Base-by-base conservation (phyloP, 2,888 invertebrate genomes). In the Heterodera filipjevi region DNA sequence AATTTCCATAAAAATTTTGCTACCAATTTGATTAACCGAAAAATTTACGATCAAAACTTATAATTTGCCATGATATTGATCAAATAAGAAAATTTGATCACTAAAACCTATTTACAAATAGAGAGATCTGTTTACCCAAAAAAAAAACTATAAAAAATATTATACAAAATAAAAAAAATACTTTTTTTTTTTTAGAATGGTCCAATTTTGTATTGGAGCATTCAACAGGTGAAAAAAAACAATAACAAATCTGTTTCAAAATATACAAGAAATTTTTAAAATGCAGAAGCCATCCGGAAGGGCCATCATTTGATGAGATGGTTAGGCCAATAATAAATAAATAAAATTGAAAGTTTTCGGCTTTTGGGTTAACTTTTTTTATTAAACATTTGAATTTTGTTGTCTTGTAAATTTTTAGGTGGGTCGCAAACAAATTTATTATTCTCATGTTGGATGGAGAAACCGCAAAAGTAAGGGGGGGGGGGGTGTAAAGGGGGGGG, bases 231-330 rank as follows among this genome's bases (percentile, higher is more conserved):
- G 27, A 59, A 14, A 27, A 59, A 59, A 27, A 27, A 22, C n/a
- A 59, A 27, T 27, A 27, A 10, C n/a, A 59, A 27, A 1, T 22
- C 27, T 59, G n/a, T 53, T 53, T 53, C 22, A 53, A 53, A 22
- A 27, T 27, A 27, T 59, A 27, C 6, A 8, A 3, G 6, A n/a
- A 27, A 27, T 22, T 10, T 59, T 5, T 53, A 53, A 27, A 59
- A 30, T 59, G n/a, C 59, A 59, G 59, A 59, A n/a, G 59, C 59
- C n/a, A 59, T 59, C 59, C 19, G 59, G 10, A 59, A 59, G n/a
- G 59, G 59, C n/a, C 59, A 59, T 27, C 59, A 59, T 59, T 59
- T 59, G 59, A 59, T 59, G 59, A n/a, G 27, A 59, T 59, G 59
- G 59, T 59, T 19, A 59, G 5, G 8, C n/a, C n/a, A n/a, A n/a